Percentiles rank a stretch among this genome's conserved stretches.
Evolutionary conservation across 92 coral and sea anemone genomes (phyloP).

Genomic region (Porites divaricata): DNA sequence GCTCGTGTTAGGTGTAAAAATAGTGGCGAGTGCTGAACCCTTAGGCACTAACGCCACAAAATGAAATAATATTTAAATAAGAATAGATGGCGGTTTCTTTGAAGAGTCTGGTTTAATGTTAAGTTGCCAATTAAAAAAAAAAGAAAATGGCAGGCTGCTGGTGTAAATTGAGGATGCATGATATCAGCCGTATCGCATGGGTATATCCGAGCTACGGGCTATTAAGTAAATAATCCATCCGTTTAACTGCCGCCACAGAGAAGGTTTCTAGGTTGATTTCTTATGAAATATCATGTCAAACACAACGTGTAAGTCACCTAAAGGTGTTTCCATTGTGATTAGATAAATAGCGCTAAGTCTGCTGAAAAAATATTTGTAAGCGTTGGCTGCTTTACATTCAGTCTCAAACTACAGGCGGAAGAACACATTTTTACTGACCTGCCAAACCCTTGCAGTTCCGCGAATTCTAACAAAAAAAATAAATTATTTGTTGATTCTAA

Average conservation of each 20-base stretch:
- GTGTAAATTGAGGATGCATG: not conserved
- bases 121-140: constrained; percentile 11
- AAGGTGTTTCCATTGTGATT: not conserved
- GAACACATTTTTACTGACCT: not conserved
- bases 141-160: not conserved
- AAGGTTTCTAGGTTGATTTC: not conserved
- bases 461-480: not conserved
- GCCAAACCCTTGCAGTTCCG: not conserved
- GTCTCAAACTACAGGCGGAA: not conserved
- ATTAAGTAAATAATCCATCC: no score
- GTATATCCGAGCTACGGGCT: no score
- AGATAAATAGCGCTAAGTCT: constrained; percentile 2
- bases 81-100: not conserved
- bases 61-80: not conserved
- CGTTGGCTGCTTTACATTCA: constrained; percentile 5
- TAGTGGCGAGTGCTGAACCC: not conserved
- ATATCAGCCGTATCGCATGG: not conserved
- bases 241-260: no score
- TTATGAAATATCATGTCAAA: not conserved
- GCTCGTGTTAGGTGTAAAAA: no score
- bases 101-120: constrained; percentile 2
- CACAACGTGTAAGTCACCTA: not conserved
- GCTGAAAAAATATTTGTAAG: not conserved
- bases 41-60: not conserved
- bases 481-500: not conserved